Evolutionary conservation across 2,113 vertebrate genomes (phyloP).

Genomic region (Peromyscus californicus): DNA sequence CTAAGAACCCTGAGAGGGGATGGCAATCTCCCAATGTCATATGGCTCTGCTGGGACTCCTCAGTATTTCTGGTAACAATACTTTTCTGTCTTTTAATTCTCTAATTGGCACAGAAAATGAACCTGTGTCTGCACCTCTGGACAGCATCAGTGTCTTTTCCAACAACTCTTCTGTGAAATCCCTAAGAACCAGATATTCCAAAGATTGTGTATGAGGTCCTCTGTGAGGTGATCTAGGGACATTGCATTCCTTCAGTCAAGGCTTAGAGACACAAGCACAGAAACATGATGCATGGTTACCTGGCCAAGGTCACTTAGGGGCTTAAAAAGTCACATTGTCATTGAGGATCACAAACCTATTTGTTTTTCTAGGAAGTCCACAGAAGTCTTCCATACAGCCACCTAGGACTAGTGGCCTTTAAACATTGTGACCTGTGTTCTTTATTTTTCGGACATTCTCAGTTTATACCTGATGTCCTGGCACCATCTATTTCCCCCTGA

Average conservation of each 20-base stretch:
- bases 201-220: not conserved
- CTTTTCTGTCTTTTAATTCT: not conserved
- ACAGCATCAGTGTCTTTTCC: not conserved
- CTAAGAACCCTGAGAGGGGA: no score
- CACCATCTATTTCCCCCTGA: not conserved
- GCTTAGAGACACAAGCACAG: not conserved
- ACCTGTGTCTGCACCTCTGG: not conserved
- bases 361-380: not conserved
- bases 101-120: not conserved
- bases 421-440: not conserved
- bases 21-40: no score
- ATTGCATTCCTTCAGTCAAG: no score
- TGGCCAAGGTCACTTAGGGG: not conserved
- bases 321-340: not conserved
- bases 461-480: not conserved
- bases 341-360: not conserved
- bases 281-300: rapidly evolving
- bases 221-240: not conserved
- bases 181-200: not conserved
- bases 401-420: rapidly evolving
- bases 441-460: not conserved
- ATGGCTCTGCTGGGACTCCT: no score
- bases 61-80: not conserved
- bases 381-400: not conserved
- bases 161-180: not conserved